A percentile compares a stretch with the other conserved stretches of the same genome.
These are phyloP conservation scores for Oryzias curvinotus DNA, from an alignment of 2,113 vertebrate species.

Conservation along the genomic window DNA sequence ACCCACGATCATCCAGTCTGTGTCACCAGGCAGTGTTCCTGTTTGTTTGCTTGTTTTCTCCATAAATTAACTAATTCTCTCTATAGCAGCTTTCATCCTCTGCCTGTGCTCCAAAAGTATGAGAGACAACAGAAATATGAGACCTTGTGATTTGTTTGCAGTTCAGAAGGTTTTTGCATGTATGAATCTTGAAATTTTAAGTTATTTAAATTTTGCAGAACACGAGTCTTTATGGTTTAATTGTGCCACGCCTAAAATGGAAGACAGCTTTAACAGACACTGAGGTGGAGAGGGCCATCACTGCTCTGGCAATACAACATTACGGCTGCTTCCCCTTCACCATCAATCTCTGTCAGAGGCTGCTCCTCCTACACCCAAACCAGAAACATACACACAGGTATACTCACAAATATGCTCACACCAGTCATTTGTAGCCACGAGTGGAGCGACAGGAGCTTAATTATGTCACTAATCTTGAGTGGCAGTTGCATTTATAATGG, in stretches of 20 bases:
- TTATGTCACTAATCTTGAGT: conserved; percentile 76
- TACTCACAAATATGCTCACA: conserved; percentile 20
- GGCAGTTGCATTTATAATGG: conserved; percentile 70
- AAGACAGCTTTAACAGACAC: conserved; percentile 57
- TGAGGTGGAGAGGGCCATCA: conserved; percentile 67
- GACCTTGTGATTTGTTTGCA: conserved; percentile 20
- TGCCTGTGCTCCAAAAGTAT: conserved; percentile 33
- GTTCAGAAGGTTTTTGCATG: conserved; percentile 10
- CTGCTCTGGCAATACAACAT: conserved; percentile 58
- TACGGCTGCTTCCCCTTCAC: conserved; percentile 63
- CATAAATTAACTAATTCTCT: neutral
- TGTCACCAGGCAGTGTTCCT: conserved; percentile 17
- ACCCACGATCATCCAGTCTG: conserved; percentile 14
- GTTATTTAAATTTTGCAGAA: no score
- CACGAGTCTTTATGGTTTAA: conserved; percentile 18
- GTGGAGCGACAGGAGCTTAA: conserved; percentile 58
- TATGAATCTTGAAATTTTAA: neutral
- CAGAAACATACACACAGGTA: conserved; percentile 29
- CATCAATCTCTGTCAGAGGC: conserved; percentile 72
- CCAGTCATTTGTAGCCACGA: conserved; percentile 20
- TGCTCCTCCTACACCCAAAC: conserved; percentile 51
- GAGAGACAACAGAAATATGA: conserved; percentile 36
- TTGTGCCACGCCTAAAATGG: conserved; percentile 54
- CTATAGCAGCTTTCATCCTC: conserved; percentile 18
- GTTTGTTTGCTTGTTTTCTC: conserved; percentile 5